Conservation (phyloP, 2,797 vertebrate species). For the Poliocrania exsul region DNA sequence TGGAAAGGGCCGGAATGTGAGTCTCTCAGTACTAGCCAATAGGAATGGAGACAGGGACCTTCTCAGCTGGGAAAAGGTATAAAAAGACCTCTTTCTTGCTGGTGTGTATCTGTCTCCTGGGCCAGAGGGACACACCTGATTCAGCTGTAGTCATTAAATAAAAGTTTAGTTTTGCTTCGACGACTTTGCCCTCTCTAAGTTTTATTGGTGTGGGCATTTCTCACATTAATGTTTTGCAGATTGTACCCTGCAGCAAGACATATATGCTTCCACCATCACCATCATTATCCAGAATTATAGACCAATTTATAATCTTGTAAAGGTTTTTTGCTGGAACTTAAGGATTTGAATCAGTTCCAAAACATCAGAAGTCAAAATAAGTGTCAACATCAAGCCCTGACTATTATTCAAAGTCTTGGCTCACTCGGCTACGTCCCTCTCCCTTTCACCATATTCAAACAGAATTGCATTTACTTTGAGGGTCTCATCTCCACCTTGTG, state of each 20-base stretch:
- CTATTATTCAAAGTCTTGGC: background rate
- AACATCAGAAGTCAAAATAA: background rate
- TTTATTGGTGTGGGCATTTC: no score
- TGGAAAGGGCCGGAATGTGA: no score
- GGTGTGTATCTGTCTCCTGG: no score
- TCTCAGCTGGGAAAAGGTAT: no score
- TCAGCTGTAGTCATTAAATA: no score
- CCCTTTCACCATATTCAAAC: background rate
- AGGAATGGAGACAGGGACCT: no score
- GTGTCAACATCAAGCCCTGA: background rate
- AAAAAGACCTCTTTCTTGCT: no score
- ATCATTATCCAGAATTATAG: background rate
- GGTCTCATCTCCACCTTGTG: background rate
- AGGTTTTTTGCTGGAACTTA: background rate
- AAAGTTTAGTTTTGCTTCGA: no score
- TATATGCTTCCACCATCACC: background rate
- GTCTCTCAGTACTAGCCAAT: no score
- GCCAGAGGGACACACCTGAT: no score
- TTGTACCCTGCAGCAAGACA: background rate
- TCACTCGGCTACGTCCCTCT: rapidly evolving
- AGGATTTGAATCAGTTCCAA: background rate
- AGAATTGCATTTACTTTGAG: background rate
- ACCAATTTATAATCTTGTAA: background rate
- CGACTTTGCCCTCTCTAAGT: no score
- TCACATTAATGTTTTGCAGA: background rate